Percentiles rank a stretch among this genome's conserved stretches.
phyloP scores from a whole-genome alignment of 2,797 vertebrate genomes.

The Cygnus olor region DNA sequence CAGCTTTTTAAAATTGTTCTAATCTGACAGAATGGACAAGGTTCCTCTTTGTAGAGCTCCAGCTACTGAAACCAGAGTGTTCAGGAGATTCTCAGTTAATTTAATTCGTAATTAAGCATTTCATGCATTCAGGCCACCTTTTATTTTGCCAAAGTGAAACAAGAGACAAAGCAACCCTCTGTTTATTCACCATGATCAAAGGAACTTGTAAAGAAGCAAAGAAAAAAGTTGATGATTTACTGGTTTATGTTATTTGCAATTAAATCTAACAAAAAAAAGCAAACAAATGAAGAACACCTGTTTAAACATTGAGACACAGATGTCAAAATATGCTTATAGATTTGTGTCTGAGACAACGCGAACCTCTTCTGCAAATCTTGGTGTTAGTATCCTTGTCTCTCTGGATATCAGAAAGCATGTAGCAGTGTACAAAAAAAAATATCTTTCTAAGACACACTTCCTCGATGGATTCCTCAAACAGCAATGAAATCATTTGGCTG shows the following conservation, averaged over 20 bases:
- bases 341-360: accelerated
- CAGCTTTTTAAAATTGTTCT: neutral
- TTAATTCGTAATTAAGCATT: neutral
- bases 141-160: neutral
- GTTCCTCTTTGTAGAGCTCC: neutral
- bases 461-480: neutral
- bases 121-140: neutral
- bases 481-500: neutral
- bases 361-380: neutral
- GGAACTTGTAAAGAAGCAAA: neutral
- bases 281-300: neutral
- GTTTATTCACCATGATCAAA: neutral
- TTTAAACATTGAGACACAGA: neutral
- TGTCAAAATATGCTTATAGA: neutral
- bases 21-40: neutral
- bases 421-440: neutral
- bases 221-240: neutral
- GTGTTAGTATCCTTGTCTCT: neutral
- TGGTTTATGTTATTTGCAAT: neutral
- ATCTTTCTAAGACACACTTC: neutral
- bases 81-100: neutral
- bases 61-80: neutral
- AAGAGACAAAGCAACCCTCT: neutral
- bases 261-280: neutral
- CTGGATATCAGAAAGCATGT: neutral